Evolutionary conservation across 2,113 vertebrate species (phyloP).

Genomic region (Chloroceryle aenea): DNA sequence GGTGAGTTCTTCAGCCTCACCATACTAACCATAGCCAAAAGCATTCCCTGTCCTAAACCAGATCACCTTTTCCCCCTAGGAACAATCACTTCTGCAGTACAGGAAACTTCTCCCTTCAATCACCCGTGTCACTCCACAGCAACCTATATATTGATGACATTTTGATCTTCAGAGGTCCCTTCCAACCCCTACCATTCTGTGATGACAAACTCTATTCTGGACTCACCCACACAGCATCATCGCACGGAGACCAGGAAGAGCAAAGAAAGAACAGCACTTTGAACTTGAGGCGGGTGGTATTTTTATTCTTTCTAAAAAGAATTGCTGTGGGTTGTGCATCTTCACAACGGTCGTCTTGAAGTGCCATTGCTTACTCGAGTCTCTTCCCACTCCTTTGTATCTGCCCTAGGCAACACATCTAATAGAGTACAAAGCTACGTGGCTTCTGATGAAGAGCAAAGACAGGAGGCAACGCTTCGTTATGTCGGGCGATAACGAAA

Average conservation of each 20-base stretch:
- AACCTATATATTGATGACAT: not conserved
- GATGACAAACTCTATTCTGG: not conserved
- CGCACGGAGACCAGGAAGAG: not conserved
- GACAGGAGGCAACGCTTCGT: not conserved
- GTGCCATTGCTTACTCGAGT: not conserved
- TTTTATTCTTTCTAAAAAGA: not conserved
- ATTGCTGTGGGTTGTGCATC: not conserved
- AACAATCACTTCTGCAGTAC: not conserved
- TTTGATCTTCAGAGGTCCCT: no score
- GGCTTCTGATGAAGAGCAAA: constrained; percentile 15
- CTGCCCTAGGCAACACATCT: not conserved
- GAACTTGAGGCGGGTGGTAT: not conserved
- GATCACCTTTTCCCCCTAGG: not conserved
- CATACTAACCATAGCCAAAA: not conserved
- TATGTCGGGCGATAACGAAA: not conserved
- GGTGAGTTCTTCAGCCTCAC: not conserved
- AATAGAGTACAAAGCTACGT: not conserved
- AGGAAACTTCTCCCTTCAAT: not conserved
- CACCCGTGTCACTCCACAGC: not conserved
- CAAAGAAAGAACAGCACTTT: not conserved
- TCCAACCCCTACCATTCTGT: no score
- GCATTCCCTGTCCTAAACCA: not conserved
- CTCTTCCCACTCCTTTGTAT: not conserved
- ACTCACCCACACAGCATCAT: not conserved
- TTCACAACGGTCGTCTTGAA: not conserved